These are phyloP conservation scores for Agelastica alni DNA, from an alignment of 2,888 invertebrate genomes.

Conservation along the genomic window DNA sequence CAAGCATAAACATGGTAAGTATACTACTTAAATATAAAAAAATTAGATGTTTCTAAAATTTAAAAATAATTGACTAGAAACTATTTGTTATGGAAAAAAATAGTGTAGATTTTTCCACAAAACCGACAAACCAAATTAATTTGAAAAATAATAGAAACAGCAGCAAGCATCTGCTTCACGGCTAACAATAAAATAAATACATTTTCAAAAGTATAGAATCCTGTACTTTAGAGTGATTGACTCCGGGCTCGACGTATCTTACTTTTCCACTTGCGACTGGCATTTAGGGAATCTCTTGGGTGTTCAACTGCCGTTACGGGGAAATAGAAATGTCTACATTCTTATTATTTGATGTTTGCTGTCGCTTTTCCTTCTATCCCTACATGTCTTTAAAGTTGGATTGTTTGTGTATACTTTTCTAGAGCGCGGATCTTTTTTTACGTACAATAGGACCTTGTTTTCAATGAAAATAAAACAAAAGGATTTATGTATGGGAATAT, in stretches of 20 bases:
- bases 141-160: slow-evolving; percentile 1
- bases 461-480: no score
- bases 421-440: neutral
- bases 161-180: slow-evolving; percentile 14
- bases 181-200: slow-evolving; percentile 30
- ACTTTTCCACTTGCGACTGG: slow-evolving; percentile 35
- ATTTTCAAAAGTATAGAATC: slow-evolving; percentile 34
- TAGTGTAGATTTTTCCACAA: no score
- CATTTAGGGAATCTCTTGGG: slow-evolving; percentile 37
- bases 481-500: no score
- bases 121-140: neutral
- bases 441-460: no score
- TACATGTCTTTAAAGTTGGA: slow-evolving; percentile 12
- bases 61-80: no score
- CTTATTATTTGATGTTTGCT: slow-evolving; percentile 33
- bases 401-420: slow-evolving; percentile 12
- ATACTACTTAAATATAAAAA: no score
- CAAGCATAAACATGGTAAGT: no score
- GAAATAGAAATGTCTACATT: slow-evolving; percentile 38
- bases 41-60: no score
- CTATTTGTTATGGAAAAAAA: no score
- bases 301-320: slow-evolving; percentile 31
- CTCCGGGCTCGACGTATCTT: slow-evolving; percentile 32
- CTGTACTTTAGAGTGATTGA: slow-evolving; percentile 35
- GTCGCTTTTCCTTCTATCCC: slow-evolving; percentile 8